Evolutionary conservation across 2,797 vertebrate species (phyloP).

Genomic region (Tolypeutes matacus): DNA sequence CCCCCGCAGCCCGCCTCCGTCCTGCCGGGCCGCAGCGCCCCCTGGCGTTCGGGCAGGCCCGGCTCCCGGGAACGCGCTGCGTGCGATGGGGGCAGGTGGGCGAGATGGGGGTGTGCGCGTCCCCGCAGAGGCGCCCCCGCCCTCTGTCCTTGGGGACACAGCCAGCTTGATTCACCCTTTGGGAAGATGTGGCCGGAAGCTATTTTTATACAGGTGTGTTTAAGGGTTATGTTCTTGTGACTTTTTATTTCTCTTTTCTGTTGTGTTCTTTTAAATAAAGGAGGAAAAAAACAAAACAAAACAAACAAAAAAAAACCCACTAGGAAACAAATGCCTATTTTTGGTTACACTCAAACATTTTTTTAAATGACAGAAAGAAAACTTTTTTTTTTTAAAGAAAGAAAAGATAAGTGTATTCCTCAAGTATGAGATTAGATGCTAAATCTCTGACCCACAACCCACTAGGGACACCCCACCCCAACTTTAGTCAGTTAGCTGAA

Average conservation of each 20-base stretch:
- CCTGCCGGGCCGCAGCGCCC: neutral
- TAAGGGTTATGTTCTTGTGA: conserved; percentile 62
- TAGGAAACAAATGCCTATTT: conserved; percentile 75
- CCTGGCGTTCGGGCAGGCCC: neutral
- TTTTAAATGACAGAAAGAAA: conserved; percentile 82
- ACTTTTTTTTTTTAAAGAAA: conserved; percentile 58
- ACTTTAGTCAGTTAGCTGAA: conserved; percentile 71
- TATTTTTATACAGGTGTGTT: conserved; percentile 81
- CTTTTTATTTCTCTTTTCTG: conserved; percentile 71
- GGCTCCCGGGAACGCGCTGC: conserved; percentile 3
- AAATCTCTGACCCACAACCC: conserved; percentile 29
- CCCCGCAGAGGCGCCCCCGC: neutral
- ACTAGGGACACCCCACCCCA: conserved; percentile 18
- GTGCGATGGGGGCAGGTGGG: neutral
- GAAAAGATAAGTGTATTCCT: conserved; percentile 78
- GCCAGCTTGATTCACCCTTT: neutral
- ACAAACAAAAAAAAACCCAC: neutral
- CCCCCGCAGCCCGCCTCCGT: neutral
- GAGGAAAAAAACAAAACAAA: neutral
- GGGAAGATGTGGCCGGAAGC: conserved; percentile 64
- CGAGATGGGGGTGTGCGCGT: accelerated
- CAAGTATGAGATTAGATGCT: conserved; percentile 77
- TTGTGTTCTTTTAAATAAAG: conserved; percentile 70
- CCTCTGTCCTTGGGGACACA: neutral
- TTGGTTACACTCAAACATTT: conserved; percentile 81